Evolutionary conservation across 2,888 invertebrate genomes (phyloP).

Genomic region (Cheilosia vulpina): DNA sequence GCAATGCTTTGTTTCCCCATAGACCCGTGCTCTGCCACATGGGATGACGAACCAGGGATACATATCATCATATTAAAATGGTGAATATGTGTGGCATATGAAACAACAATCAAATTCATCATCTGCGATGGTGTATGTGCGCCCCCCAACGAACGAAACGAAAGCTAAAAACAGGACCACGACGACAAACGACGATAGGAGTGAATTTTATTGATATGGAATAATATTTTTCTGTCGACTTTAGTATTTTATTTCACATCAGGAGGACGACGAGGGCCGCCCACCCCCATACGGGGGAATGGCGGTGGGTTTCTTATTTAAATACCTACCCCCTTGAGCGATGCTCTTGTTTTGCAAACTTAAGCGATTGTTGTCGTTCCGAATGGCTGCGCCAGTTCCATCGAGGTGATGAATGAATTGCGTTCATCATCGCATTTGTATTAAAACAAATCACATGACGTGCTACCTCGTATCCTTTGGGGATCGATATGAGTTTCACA

Average conservation of each 20-base stretch:
- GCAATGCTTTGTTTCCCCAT: constrained; percentile 36
- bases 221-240: constrained; percentile 51
- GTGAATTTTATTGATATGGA: constrained; percentile 66
- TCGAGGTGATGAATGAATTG: constrained; percentile 60
- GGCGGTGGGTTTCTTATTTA: constrained; percentile 13
- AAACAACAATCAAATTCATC: constrained; percentile 68
- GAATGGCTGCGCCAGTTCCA: constrained; percentile 24
- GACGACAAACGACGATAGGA: constrained; percentile 36
- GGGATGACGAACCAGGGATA: constrained; percentile 6
- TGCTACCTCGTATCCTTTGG: constrained; percentile 9
- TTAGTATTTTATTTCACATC: constrained; percentile 40
- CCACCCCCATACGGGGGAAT: neutral
- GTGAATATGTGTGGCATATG: constrained; percentile 46
- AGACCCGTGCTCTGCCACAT: neutral
- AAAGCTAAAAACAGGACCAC: neutral
- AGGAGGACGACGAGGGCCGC: neutral
- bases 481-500: constrained; percentile 46
- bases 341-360: constrained; percentile 23
- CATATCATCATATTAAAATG: constrained; percentile 51
- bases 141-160: neutral
- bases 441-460: constrained; percentile 49
- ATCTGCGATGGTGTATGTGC: constrained; percentile 5
- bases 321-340: constrained; percentile 27
- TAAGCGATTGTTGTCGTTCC: constrained; percentile 25
- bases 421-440: constrained; percentile 42